Evolutionary conservation across 1,140 invertebrate genomes (phyloP).

Genomic region (Drosophila yakuba): DNA sequence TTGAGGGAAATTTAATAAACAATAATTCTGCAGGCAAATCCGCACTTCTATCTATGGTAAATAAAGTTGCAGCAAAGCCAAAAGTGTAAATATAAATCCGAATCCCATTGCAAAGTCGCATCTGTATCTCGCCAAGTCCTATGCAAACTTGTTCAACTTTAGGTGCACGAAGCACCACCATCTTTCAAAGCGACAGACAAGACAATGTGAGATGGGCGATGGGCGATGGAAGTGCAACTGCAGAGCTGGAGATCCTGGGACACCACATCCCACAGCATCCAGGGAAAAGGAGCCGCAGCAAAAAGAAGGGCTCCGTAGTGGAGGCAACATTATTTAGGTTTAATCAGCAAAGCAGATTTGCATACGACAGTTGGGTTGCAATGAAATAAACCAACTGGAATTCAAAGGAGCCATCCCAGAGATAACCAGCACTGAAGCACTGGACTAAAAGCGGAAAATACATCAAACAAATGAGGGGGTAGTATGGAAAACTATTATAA

Average conservation of each 20-base stretch:
- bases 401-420: slow-evolving; percentile 55
- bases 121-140: not conserved
- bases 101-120: not conserved
- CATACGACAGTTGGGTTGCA: slow-evolving; percentile 67
- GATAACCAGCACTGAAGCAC: slow-evolving; percentile 30
- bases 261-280: not conserved
- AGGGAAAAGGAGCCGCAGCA: slow-evolving; percentile 47
- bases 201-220: slow-evolving; percentile 39
- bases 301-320: slow-evolving; percentile 55
- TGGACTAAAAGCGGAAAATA: slow-evolving; percentile 37
- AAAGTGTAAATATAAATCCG: slow-evolving; percentile 10
- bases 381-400: slow-evolving; percentile 81
- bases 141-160: slow-evolving; percentile 13
- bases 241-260: slow-evolving; percentile 19
- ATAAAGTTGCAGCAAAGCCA: not conserved
- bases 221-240: slow-evolving; percentile 15
- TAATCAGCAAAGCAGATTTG: slow-evolving; percentile 82
- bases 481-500: slow-evolving; percentile 69
- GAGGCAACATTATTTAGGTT: slow-evolving; percentile 79
- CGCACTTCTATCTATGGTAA: not conserved
- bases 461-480: slow-evolving; percentile 63
- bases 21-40: slow-evolving; percentile 12
- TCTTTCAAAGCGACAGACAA: slow-evolving; percentile 44
- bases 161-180: slow-evolving; percentile 6
- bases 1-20: slow-evolving; percentile 12